phyloP scores from a whole-genome alignment of 2,888 invertebrate genomes.

The Habrosyne pyritoides region DNA sequence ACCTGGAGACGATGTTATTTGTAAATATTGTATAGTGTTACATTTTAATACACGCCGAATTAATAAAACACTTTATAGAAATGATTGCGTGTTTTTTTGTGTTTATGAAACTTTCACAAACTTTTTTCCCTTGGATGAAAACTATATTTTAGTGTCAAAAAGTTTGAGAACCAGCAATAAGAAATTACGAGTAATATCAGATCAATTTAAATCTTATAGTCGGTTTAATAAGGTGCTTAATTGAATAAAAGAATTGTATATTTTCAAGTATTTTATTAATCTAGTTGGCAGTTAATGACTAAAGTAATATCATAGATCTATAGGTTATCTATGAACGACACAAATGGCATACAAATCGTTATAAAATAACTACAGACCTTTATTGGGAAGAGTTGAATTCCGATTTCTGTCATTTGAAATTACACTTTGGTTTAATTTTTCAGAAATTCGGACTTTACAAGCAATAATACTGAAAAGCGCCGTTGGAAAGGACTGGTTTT shows the following conservation, averaged over 20 bases:
- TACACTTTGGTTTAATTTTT: slow-evolving; percentile 62
- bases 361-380: slow-evolving; percentile 51
- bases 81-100: not conserved
- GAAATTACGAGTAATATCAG: too few relatives aligned
- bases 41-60: slow-evolving; percentile 61
- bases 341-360: slow-evolving; percentile 68
- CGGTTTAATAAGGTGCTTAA: too few relatives aligned
- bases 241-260: slow-evolving; percentile 34
- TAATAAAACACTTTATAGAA: slow-evolving; percentile 51
- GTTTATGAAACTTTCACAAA: not conserved
- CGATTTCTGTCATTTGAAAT: slow-evolving; percentile 46
- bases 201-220: too few relatives aligned
- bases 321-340: slow-evolving; percentile 57
- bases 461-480: slow-evolving; percentile 59
- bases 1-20: slow-evolving; percentile 35
- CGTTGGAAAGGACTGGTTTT: slow-evolving; percentile 19
- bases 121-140: too few relatives aligned
- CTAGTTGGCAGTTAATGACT: slow-evolving; percentile 76
- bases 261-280: slow-evolving; percentile 42
- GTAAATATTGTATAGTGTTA: slow-evolving; percentile 72
- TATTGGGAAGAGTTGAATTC: slow-evolving; percentile 26
- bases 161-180: too few relatives aligned
- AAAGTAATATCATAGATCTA: slow-evolving; percentile 60
- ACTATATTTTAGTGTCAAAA: too few relatives aligned
- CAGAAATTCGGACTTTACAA: slow-evolving; percentile 45